phyloP scores from a whole-genome alignment of 2,888 invertebrate genomes.

The Oxystoma pomonae region DNA sequence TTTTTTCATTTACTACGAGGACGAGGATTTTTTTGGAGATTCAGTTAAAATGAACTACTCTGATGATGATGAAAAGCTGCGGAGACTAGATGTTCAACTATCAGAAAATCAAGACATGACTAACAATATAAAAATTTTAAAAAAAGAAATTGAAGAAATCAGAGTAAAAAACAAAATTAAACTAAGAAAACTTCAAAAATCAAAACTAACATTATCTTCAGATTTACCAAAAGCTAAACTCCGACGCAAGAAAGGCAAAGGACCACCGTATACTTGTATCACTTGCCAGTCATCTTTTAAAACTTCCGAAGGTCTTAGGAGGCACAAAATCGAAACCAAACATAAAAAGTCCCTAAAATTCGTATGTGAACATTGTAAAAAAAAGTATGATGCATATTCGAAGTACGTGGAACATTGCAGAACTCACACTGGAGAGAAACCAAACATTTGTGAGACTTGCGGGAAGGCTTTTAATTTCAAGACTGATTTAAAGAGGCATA shows the following conservation, averaged over 20 bases:
- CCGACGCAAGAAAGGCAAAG: background rate
- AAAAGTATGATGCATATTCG: conserved; percentile 20
- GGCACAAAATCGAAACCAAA: conserved; percentile 23
- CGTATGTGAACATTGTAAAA: conserved; percentile 21
- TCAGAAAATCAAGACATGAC: too few species aligned
- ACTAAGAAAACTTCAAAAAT: conserved; percentile 13
- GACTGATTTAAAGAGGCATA: conserved; percentile 25
- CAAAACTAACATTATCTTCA: conserved; percentile 7
- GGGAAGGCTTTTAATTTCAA: conserved; percentile 27
- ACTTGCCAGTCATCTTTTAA: conserved; percentile 22
- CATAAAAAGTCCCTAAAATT: conserved; percentile 23
- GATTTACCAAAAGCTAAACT: background rate
- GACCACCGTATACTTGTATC: conserved; percentile 19
- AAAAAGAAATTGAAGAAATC: conserved; percentile 15
- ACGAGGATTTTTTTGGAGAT: background rate
- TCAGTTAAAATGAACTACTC: background rate
- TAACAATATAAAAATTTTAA: conserved; percentile 11
- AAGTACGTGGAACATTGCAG: conserved; percentile 24
- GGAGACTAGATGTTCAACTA: too few species aligned
- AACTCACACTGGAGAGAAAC: conserved; percentile 28
- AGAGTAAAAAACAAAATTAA: conserved; percentile 17
- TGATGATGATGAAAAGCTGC: conserved; percentile 5
- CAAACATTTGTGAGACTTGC: conserved; percentile 24
- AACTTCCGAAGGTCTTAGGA: conserved; percentile 18
- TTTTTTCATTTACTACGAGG: background rate